Evolutionary conservation across 2,113 vertebrate genomes (phyloP), one percentile per base, ranked within the genome.

Genomic region (Paedocypris sp.): DNA sequence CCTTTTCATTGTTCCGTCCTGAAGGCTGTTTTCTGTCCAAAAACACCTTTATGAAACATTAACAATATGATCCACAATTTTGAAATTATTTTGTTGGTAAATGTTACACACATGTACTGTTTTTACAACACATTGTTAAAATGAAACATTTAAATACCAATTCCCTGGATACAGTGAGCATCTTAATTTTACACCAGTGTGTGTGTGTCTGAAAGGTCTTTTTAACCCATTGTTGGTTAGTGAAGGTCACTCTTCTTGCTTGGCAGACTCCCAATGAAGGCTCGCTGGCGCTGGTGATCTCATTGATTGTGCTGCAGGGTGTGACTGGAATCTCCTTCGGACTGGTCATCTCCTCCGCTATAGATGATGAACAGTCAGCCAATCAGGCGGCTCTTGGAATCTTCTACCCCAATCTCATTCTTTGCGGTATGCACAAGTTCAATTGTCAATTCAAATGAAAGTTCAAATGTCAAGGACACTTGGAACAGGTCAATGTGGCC

Each of bases 311-410:
- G 41, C 81, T 88, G 52, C 86, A 88, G 70, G 86, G 86, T 9
- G 33, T 87, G 64, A 79, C 73, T 0, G 84, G 83, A 25, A 87
- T 87, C 46, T 81, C 85, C 1, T 82, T 86, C 0, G 86, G 86
- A 43, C 75, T 88, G 23, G 83, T 88, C 54, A 87, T 88, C 69
- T 86, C 86, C 0, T 71, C 86, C 1, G 82, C 73, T 0, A 84
- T 88, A 5, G 86, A 88, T 2, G 83, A 86, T 6, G 86, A 88
- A 72, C 86, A 88, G 64, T 85, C 62, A 4, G 86, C 86, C 72
- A 86, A 86, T 73, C 86, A 88, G 73, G 78, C 83, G 0, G 80
- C 84, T 1, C 75, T 88, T n/a, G 86, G 86, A 16, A 51, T 88
- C 61, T 88, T 88, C 75, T 88, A 87, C 50, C 86, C 85, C 16